These are phyloP conservation scores for Cheirogaleus major DNA, from an alignment of 2,797 vertebrate genomes.

Conservation along the genomic window DNA sequence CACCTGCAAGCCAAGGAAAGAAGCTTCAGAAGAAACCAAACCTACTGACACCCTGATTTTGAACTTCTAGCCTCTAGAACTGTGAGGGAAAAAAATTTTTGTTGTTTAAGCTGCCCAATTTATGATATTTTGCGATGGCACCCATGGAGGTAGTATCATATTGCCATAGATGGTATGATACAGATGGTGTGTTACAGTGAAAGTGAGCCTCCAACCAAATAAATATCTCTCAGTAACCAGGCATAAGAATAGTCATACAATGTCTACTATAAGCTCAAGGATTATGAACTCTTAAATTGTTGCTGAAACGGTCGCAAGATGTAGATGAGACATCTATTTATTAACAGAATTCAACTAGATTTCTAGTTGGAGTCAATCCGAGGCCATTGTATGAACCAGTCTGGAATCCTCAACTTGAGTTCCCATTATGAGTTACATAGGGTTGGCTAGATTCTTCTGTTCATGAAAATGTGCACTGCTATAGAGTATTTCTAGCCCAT, in stretches of 20 bases:
- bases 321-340: background rate
- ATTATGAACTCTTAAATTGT: background rate
- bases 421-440: background rate
- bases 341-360: background rate
- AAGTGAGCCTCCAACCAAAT: background rate
- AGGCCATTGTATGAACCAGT: background rate
- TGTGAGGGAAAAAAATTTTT: background rate
- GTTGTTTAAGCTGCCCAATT: background rate
- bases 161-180: background rate
- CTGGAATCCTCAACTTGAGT: background rate
- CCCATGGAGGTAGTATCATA: background rate
- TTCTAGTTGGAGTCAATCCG: background rate
- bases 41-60: background rate
- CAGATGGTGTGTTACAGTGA: background rate
- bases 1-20: background rate
- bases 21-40: background rate
- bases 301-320: background rate
- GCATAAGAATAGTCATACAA: background rate
- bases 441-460: background rate
- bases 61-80: background rate
- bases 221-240: background rate
- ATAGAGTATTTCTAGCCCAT: background rate
- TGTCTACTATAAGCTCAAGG: background rate
- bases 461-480: background rate
- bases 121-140: background rate